Conservation (phyloP, 2,888 invertebrate genomes). For the Amaurobius ferox region DNA sequence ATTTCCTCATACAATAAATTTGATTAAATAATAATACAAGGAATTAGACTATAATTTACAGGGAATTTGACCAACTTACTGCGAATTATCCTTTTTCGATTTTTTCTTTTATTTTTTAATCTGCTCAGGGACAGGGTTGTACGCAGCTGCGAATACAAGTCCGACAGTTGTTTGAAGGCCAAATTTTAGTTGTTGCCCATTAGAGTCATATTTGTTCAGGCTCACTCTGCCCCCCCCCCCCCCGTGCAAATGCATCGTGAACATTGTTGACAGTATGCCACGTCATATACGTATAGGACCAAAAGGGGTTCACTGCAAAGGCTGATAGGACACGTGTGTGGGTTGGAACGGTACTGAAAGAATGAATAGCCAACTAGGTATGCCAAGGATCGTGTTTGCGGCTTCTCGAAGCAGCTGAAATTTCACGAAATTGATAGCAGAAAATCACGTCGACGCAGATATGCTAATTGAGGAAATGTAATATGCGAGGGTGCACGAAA, state of each 20-base stretch:
- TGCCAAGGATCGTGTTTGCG: constrained; percentile 12
- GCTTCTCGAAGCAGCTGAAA: constrained; percentile 11
- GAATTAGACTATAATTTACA: too few relatives aligned
- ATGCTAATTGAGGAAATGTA: not conserved
- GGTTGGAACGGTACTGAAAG: not conserved
- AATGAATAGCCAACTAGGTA: not conserved
- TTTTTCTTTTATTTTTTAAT: too few relatives aligned
- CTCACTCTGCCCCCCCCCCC: not conserved
- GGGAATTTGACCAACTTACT: too few relatives aligned
- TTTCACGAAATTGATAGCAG: constrained; percentile 5
- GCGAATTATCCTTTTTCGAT: too few relatives aligned
- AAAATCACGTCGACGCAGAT: not conserved
- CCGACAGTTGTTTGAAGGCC: not conserved
- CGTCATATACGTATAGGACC: constrained; percentile 25
- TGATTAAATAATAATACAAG: too few relatives aligned
- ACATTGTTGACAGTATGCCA: constrained; percentile 34
- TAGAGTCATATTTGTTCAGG: constrained; percentile 25
- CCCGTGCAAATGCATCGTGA: constrained; percentile 42
- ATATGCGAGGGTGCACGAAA: not conserved
- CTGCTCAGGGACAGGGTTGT: too few relatives aligned
- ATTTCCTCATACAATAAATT: too few relatives aligned
- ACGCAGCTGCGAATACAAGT: not conserved
- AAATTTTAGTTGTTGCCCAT: not conserved
- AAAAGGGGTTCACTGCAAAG: constrained; percentile 12
- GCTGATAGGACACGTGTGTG: constrained; percentile 12